Percentiles rank a stretch among this genome's conserved stretches.
These are phyloP conservation scores for Mohoua ochrocephala DNA, from an alignment of 2,113 vertebrate genomes.

Conservation along the genomic window DNA sequence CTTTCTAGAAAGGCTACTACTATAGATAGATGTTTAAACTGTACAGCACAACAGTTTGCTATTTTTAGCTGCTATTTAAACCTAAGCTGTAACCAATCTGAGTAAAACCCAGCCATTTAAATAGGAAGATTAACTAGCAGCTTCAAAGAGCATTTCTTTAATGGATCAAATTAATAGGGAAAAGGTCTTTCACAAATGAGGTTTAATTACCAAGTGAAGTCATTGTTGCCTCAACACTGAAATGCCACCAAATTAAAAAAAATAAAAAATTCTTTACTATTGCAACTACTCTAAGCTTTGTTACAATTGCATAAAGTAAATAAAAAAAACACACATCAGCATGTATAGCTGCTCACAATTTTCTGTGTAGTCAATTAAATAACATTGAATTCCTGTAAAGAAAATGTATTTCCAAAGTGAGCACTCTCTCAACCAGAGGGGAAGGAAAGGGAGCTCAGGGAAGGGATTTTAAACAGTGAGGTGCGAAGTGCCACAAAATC, in stretches of 20 bases:
- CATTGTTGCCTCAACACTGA: background rate
- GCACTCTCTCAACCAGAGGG: background rate
- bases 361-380: background rate
- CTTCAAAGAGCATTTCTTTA: constrained; percentile 42
- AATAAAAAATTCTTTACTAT: background rate
- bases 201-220: constrained; percentile 53
- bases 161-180: constrained; percentile 54
- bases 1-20: constrained; percentile 30
- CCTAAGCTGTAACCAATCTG: constrained; percentile 51
- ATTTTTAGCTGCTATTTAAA: constrained; percentile 58
- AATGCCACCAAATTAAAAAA: constrained; percentile 4
- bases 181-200: constrained; percentile 38
- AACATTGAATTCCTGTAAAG: background rate
- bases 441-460: background rate
- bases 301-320: background rate
- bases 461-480: background rate
- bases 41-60: constrained; percentile 17
- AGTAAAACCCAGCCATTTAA: constrained; percentile 54
- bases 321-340: background rate
- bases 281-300: background rate
- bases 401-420: background rate
- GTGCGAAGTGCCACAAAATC: background rate
- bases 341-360: background rate
- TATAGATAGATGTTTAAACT: constrained; percentile 46
- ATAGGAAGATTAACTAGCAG: constrained; percentile 46